Percentiles rank a stretch among this genome's conserved stretches.
Evolutionary conservation across 2,797 vertebrate genomes (phyloP).

Genomic region (Pseudocheirus occidentalis): DNA sequence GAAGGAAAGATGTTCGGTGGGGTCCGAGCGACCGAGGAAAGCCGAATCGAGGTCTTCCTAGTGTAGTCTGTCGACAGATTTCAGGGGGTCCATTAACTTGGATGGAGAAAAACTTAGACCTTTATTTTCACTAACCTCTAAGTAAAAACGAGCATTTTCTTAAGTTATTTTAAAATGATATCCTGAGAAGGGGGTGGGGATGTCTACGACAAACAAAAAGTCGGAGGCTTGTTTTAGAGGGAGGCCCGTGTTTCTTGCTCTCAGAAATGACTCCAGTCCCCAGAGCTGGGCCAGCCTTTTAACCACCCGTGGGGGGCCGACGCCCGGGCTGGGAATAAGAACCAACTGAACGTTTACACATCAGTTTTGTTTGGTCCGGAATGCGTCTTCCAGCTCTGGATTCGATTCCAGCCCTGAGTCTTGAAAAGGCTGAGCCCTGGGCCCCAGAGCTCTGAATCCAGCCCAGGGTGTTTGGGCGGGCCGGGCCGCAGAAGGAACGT

Average conservation of each 20-base stretch:
- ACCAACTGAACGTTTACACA: not conserved
- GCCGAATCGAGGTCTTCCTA: not conserved
- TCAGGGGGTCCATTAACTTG: not conserved
- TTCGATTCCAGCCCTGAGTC: not conserved
- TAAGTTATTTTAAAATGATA: not conserved
- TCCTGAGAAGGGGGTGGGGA: not conserved
- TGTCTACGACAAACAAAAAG: not conserved
- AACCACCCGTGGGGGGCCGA: not conserved
- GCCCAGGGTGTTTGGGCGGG: not conserved
- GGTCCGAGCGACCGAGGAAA: rapidly evolving
- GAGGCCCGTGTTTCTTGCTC: not conserved
- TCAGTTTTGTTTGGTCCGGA: not conserved
- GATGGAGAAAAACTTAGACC: not conserved
- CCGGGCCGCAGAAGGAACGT: not conserved
- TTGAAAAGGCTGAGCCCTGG: too few species aligned
- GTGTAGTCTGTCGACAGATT: not conserved
- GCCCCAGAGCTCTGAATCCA: not conserved
- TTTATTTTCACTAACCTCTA: not conserved
- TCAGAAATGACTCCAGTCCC: not conserved
- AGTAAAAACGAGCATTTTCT: not conserved
- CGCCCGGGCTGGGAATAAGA: not conserved
- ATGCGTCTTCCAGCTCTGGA: not conserved
- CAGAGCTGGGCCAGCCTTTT: not conserved
- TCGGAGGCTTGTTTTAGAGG: not conserved
- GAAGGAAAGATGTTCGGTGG: not conserved